These are phyloP conservation scores for Drosophila nigricruria DNA, from an alignment of 2,888 invertebrate species.

Conservation along the genomic window DNA sequence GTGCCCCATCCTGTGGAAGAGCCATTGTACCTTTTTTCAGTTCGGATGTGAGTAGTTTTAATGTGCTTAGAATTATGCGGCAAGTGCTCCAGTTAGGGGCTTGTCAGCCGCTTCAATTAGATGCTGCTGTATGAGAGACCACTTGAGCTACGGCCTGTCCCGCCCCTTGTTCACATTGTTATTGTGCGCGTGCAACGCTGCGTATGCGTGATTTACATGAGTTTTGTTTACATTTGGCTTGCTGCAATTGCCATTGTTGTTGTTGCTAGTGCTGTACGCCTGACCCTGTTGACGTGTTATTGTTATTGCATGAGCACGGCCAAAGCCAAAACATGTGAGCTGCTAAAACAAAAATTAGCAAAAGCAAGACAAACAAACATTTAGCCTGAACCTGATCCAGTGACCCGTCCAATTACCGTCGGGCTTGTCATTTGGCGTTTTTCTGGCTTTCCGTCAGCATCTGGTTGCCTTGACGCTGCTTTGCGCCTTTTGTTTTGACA, in stretches of 20 bases:
- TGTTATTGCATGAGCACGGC: conserved; percentile 70
- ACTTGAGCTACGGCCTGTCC: conserved; percentile 9
- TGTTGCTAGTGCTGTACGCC: conserved; percentile 29
- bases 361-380: conserved; percentile 46
- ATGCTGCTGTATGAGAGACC: conserved; percentile 17
- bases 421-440: background rate
- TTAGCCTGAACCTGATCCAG: conserved; percentile 31
- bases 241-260: conserved; percentile 25
- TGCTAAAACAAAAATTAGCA: conserved; percentile 60
- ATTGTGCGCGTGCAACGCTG: conserved; percentile 74
- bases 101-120: conserved; percentile 46
- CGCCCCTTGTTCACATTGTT: conserved; percentile 44
- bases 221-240: conserved; percentile 63
- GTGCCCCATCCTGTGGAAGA: conserved; percentile 7
- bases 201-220: conserved; percentile 78
- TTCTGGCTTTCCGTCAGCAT: conserved; percentile 11
- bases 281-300: conserved; percentile 50
- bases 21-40: conserved; percentile 26
- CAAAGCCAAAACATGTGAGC: conserved; percentile 65
- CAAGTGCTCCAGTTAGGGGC: conserved; percentile 63
- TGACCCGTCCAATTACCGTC: conserved; percentile 36
- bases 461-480: conserved; percentile 13
- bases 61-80: conserved; percentile 71
- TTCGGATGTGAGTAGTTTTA: conserved; percentile 62
- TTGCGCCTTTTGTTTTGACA: conserved; percentile 42